These are phyloP conservation scores for Osmerus eperlanus DNA, from an alignment of 2,113 vertebrate genomes.

Conservation along the genomic window DNA sequence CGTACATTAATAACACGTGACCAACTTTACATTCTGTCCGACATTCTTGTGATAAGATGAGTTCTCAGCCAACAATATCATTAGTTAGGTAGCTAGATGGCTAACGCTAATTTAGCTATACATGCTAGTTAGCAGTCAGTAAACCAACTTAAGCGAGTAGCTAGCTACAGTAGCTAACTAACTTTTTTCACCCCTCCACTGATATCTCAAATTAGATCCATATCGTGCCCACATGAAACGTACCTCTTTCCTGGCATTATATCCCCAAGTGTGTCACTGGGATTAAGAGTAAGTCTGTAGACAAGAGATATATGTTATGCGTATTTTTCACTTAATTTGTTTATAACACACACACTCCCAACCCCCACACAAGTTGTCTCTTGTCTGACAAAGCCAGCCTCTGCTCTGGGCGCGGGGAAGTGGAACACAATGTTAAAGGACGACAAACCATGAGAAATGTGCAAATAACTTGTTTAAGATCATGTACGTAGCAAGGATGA, in stretches of 20 bases:
- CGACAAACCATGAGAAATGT: constrained; percentile 10
- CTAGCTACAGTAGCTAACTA: constrained; percentile 34
- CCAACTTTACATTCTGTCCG: neutral
- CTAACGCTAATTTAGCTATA: neutral
- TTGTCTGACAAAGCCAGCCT: constrained; percentile 57
- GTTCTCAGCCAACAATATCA: no score
- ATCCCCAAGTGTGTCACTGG: constrained; percentile 17
- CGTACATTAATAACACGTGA: neutral
- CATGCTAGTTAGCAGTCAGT: neutral
- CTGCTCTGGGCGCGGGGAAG: constrained; percentile 61
- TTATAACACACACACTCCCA: constrained; percentile 49
- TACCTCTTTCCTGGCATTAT: constrained; percentile 74
- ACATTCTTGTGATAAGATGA: neutral
- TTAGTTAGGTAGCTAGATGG: no score
- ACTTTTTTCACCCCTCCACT: constrained; percentile 18
- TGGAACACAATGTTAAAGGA: constrained; percentile 35
- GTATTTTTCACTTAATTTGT: constrained; percentile 1
- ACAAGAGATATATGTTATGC: neutral
- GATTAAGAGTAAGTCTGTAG: constrained; percentile 50
- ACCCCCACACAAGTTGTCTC: constrained; percentile 66
- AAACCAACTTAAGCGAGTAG: neutral
- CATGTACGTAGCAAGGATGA: neutral
- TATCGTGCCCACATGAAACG: constrained; percentile 41
- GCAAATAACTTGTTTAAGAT: neutral
- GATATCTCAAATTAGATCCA: neutral